Evolutionary conservation across 2,888 invertebrate genomes (phyloP).

Genomic region (Leptopilina syphax): DNA sequence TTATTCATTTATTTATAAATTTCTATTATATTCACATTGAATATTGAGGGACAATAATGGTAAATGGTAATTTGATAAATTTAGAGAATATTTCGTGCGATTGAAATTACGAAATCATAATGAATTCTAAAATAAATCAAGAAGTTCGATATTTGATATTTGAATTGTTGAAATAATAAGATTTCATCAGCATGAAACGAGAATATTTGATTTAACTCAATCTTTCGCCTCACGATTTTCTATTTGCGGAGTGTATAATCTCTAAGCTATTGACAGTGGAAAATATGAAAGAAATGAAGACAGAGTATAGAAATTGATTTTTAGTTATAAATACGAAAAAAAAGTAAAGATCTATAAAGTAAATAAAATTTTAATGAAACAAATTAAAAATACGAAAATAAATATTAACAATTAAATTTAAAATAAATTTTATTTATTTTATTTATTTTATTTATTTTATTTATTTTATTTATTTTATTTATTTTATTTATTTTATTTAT

Average conservation of each 20-base stretch:
- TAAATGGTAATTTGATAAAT: not conserved
- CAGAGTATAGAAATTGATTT: not conserved
- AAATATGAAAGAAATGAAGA: not conserved
- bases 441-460: too few relatives aligned
- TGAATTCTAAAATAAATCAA: slow-evolving; percentile 16
- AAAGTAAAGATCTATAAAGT: too few relatives aligned
- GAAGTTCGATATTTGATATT: slow-evolving; percentile 1
- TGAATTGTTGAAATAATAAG: not conserved
- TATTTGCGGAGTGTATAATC: not conserved
- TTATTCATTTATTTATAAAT: too few relatives aligned
- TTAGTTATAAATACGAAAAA: too few relatives aligned
- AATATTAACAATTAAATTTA: too few relatives aligned
- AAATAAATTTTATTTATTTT: too few relatives aligned
- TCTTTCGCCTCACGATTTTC: not conserved
- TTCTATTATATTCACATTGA: too few relatives aligned
- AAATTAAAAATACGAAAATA: too few relatives aligned
- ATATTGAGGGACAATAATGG: too few relatives aligned
- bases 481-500: too few relatives aligned
- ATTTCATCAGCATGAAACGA: not conserved
- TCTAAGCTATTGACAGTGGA: not conserved
- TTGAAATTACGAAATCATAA: not conserved
- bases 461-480: too few relatives aligned
- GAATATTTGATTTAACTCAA: slow-evolving; percentile 9
- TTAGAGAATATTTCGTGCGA: not conserved
- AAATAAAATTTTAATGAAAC: too few relatives aligned